A percentile compares a stretch with the other conserved stretches of the same genome.
Conservation (phyloP, 1,140 invertebrate genomes). For the Wiebesia pumilae region DNA sequence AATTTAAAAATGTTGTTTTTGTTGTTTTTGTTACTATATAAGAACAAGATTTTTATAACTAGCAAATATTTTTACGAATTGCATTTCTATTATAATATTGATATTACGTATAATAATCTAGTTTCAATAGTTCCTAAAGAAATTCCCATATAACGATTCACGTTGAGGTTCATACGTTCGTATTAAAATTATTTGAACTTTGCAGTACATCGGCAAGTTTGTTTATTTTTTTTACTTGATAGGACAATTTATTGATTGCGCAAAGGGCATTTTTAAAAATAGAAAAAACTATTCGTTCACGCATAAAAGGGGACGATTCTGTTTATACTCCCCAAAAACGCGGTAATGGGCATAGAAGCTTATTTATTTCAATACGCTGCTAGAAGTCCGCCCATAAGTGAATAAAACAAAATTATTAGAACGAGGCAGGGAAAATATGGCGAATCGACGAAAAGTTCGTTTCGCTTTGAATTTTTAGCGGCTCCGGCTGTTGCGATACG, state of each 20-base stretch:
- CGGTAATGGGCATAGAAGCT: constrained; percentile 31
- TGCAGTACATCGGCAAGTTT: neutral
- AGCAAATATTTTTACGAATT: neutral
- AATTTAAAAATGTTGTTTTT: too few relatives aligned
- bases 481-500: neutral
- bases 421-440: constrained; percentile 17
- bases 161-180: too few relatives aligned
- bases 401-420: constrained; percentile 54
- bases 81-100: neutral
- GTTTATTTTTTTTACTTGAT: neutral
- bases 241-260: constrained; percentile 35
- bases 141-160: neutral
- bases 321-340: constrained; percentile 41
- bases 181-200: neutral
- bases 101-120: neutral
- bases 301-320: constrained; percentile 22
- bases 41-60: too few relatives aligned
- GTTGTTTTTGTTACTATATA: too few relatives aligned
- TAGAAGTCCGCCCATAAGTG: constrained; percentile 43
- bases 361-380: constrained; percentile 43
- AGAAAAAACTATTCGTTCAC: constrained; percentile 14
- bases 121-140: neutral
- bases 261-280: constrained; percentile 27
- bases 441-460: constrained; percentile 28
- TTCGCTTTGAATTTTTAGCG: constrained; percentile 46